A percentile compares a stretch with the other conserved stretches of the same genome.
Evolutionary conservation across 2,113 vertebrate species (phyloP).

Genomic region (Dissostichus mawsoni): DNA sequence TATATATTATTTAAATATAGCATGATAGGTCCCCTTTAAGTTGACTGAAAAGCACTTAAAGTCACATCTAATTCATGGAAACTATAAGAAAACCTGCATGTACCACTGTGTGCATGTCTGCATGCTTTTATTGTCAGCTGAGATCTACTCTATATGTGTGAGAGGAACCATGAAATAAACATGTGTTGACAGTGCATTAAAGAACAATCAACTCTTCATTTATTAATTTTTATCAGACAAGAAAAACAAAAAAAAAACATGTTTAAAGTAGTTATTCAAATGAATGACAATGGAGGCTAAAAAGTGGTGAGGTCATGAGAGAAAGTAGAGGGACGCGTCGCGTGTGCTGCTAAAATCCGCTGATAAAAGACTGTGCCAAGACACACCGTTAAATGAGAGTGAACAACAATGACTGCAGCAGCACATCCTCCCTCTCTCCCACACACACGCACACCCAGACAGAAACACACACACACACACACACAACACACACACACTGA

Average conservation of each 20-base stretch:
- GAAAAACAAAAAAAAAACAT: too few species aligned
- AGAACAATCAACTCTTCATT: too few species aligned
- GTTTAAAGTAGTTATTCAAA: too few species aligned
- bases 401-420: slow-evolving; percentile 27
- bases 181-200: background rate
- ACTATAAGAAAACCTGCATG: too few species aligned
- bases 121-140: background rate
- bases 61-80: too few species aligned
- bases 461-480: background rate
- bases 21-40: too few species aligned
- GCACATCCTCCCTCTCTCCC: background rate
- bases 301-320: background rate
- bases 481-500: slow-evolving; percentile 6
- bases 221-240: too few species aligned
- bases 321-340: background rate
- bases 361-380: background rate
- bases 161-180: slow-evolving; percentile 3
- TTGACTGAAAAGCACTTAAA: slow-evolving; percentile 1
- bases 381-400: slow-evolving; percentile 17
- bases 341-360: background rate
- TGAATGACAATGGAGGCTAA: background rate
- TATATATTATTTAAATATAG: too few species aligned
- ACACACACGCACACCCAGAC: background rate
- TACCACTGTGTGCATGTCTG: background rate
- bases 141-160: background rate